Base-by-base conservation (phyloP, 1,140 invertebrate genomes). In the Cyrtorhinus lividipennis region DNA sequence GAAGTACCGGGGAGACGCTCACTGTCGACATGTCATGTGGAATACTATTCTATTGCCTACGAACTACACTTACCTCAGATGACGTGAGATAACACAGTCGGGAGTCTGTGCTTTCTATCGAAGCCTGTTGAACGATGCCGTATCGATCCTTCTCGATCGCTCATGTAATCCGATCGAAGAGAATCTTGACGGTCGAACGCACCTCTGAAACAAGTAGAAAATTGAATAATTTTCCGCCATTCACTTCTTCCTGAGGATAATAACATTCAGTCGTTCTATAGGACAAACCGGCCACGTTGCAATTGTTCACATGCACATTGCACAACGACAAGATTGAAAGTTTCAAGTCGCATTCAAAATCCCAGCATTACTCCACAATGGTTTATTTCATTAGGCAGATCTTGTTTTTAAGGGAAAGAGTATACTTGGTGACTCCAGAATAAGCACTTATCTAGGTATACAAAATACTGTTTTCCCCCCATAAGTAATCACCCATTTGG, bases 1-100 rank as follows among this genome's bases (percentile, higher is more conserved):
- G n/a, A n/a, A n/a, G n/a, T n/a, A n/a, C n/a, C n/a, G n/a, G n/a
- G n/a, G n/a, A n/a, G n/a, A n/a, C n/a, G n/a, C n/a, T n/a, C n/a
- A n/a, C n/a, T n/a, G n/a, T n/a, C n/a, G n/a, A n/a, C n/a, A n/a
- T n/a, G n/a, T n/a, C n/a, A n/a, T n/a, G n/a, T n/a, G n/a, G 23
- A 20, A n/a, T 44, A 38, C 63, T 13, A 20, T 24, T 24, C 27
- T 13, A 13, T 24, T 23, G 38, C 45, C 25, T 27, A 24, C 24
- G 25, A 27, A 46, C 25, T 56, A 15, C 23, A 63, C 88, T 89
- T 79, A 94, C 91, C 89, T 95, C 91, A 67, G 90, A 94, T 61
- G 90, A 94, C 66, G 91, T 95, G 71, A 95, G 80, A 78, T 95
- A 94, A 76, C 90, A 93, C 62, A 93, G 83, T 68, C 89, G 81